Evolutionary conservation across 2,888 invertebrate genomes (phyloP).

Genomic region (Agriopis leucophaearia): DNA sequence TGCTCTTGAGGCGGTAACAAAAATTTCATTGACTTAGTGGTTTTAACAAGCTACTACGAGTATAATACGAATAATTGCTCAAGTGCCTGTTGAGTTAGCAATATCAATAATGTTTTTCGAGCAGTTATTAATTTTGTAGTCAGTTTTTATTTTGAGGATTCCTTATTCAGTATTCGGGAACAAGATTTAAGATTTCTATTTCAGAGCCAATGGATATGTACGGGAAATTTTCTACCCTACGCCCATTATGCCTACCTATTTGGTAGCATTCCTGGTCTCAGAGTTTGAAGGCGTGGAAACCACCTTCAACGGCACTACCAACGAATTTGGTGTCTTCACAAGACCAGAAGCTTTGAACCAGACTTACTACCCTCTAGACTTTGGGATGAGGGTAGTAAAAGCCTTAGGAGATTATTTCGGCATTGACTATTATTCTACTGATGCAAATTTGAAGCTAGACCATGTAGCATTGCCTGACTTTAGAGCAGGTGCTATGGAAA

Average conservation of each 20-base stretch:
- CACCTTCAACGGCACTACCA: constrained; percentile 45
- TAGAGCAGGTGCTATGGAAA: constrained; percentile 95
- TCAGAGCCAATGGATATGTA: constrained; percentile 86
- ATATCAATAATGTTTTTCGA: no score
- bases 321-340: constrained; percentile 88
- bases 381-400: constrained; percentile 83
- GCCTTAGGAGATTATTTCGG: constrained; percentile 86
- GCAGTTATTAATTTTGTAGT: no score
- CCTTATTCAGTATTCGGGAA: background rate
- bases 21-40: no score
- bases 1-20: no score
- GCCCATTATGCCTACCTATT: constrained; percentile 92
- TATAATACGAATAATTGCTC: no score
- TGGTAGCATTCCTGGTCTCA: constrained; percentile 94
- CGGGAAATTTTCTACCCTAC: constrained; percentile 87
- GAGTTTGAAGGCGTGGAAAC: constrained; percentile 85
- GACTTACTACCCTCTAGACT: constrained; percentile 88
- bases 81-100: no score
- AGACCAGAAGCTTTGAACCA: constrained; percentile 89
- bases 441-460: constrained; percentile 91
- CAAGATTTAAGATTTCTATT: constrained; percentile 32
- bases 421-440: constrained; percentile 79
- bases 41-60: no score
- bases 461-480: constrained; percentile 95
- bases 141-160: background rate